Evolutionary conservation across 2,797 vertebrate species (phyloP).

Genomic region (Danio albolineatus): DNA sequence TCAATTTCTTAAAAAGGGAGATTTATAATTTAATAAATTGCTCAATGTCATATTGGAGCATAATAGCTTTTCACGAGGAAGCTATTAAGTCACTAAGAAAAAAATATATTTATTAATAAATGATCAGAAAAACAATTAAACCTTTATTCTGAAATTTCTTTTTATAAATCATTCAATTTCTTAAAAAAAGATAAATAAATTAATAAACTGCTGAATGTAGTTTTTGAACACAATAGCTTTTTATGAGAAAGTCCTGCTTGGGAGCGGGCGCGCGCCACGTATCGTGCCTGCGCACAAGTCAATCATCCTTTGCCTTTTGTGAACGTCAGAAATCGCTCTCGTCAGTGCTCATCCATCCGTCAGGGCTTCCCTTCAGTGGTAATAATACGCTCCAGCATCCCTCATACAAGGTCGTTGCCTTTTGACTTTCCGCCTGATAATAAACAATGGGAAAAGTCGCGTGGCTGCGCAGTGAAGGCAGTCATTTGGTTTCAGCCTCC

Average conservation of each 20-base stretch:
- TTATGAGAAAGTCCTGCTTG: slow-evolving; percentile 11
- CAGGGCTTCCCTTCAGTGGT: slow-evolving; percentile 33
- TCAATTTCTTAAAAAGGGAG: no score
- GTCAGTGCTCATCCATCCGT: slow-evolving; percentile 24
- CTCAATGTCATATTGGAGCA: no score
- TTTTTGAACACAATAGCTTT: background rate
- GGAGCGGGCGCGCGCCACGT: slow-evolving; percentile 13
- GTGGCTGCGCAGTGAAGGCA: background rate
- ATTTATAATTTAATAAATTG: no score
- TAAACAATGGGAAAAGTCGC: slow-evolving; percentile 12
- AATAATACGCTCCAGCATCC: slow-evolving; percentile 24
- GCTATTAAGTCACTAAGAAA: no score
- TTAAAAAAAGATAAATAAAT: no score
- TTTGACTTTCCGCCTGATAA: slow-evolving; percentile 22
- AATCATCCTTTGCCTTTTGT: slow-evolving; percentile 38
- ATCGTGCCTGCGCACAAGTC: slow-evolving; percentile 37
- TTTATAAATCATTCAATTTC: no score
- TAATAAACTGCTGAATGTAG: no score
- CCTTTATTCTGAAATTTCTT: no score
- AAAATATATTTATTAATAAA: no score
- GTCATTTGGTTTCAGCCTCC: slow-evolving; percentile 4
- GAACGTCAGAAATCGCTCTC: slow-evolving; percentile 39
- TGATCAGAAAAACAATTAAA: no score
- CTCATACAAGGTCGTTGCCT: slow-evolving; percentile 39
- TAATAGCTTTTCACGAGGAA: no score